Percentiles rank a stretch among this genome's conserved stretches.
phyloP scores from a whole-genome alignment of 2,113 vertebrate genomes.

The Erinaceus europaeus region DNA sequence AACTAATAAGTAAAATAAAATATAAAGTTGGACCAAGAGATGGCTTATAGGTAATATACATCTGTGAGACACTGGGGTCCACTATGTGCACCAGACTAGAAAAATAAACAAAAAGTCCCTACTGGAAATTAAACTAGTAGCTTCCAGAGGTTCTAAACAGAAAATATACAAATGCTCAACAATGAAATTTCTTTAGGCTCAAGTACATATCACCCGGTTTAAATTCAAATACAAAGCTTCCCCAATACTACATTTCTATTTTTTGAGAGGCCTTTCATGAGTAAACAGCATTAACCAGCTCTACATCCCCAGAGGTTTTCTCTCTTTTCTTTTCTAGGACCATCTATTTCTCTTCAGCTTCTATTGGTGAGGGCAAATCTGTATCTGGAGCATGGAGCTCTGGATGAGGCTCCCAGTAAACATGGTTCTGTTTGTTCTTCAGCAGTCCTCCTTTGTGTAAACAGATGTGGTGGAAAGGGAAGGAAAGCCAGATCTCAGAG shows the following conservation, averaged over 20 bases:
- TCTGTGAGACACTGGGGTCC: no score
- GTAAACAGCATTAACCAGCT: no score
- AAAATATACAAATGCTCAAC: conserved; percentile 15
- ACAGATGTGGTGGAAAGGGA: conserved; percentile 64
- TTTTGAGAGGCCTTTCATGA: background rate
- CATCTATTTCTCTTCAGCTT: conserved; percentile 33
- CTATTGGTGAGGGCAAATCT: background rate
- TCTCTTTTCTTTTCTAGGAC: background rate
- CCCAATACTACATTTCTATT: background rate
- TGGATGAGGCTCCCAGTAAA: conserved; percentile 44
- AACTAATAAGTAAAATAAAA: no score
- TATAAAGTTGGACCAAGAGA: no score
- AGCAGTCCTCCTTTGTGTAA: conserved; percentile 60
- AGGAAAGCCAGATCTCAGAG: conserved; percentile 42
- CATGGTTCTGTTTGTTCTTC: conserved; percentile 63
- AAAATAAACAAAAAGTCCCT: no score
- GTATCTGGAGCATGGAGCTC: conserved; percentile 32
- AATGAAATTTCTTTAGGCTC: conserved; percentile 40
- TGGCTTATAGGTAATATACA: no score
- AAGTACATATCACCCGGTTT: background rate
- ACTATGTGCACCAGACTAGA: no score
- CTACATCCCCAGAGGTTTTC: background rate
- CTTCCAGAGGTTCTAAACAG: background rate
- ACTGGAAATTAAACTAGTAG: conserved; percentile 13
- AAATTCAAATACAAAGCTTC: conserved; percentile 46